Evolutionary conservation across 1,140 invertebrate species (phyloP), one percentile per base, ranked within the genome.

Genomic region (Aphaenogaster rudis): DNA sequence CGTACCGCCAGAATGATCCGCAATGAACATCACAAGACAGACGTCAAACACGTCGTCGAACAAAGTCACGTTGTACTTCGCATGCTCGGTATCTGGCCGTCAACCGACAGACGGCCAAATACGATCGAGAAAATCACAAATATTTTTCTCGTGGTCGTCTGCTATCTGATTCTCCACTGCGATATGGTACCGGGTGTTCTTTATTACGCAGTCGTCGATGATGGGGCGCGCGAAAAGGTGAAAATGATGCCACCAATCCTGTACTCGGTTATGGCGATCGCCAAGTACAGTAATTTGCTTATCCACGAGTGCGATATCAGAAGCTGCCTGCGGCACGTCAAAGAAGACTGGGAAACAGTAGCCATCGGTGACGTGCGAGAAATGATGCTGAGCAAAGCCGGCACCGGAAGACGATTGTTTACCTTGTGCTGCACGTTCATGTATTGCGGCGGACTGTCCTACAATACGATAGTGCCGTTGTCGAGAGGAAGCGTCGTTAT

Each of bases 361-460:
- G 42, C 13, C 5, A 17, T 50, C 6, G 48, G 33, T 13, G 33
- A 15, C 15, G 82, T 87, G 69, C 89, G 85, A 36, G 48, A 67
- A 1, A 69, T 89, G 11, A 93, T 94, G 92, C 42, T 87, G 5
- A 52, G 48, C 3, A 84, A 92, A 42, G 93, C 91, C 0, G 86
- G 89, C 45, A 76, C 86, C 0, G 91, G 89, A 5, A 84, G 93
- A 84, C 86, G 88, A 76, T 63, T 92, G 8, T 69, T 91, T 0
- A 67, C 88, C 5, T 61, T 91, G 39, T 91, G 91, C 77, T 89
- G 91, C 11, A 13, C 91, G 6, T 92, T 93, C 42, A 93, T 92
- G 93, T 94, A 94, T 42, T 86, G 92, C 36, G 91, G 93, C 5
- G 92, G 91, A 11, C 17, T 91, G 5, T 93, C 92, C 74, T 93